Evolutionary conservation across 2,888 invertebrate genomes (phyloP), one percentile per base, ranked within the genome.

Genomic region (Elgonia sp.): DNA sequence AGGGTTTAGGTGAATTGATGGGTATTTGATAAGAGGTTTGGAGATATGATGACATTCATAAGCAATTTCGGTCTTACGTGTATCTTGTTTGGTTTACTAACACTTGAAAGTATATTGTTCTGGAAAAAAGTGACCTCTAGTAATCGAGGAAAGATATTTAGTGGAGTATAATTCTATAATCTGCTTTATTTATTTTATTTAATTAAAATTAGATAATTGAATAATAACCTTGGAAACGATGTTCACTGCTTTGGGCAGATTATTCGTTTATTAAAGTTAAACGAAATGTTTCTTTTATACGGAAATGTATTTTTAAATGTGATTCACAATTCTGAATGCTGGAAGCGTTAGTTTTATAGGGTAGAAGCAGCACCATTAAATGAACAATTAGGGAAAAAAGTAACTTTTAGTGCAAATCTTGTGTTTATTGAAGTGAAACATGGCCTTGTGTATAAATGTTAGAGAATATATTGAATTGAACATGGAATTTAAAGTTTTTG

Each of bases 231-330:
- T 73, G 37, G 29, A 14, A 7, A 16, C 0, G 50, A n/a, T 39
- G 29, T 55, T 14, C 14, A 39, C 12, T 53, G 29, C 10, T 37
- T 72, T 72, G 9, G 37, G 0, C 12, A 3, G 6, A 39, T 72
- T 72, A 46, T 14, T 42, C 18, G 46, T 46, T 9, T 18, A 20
- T 12, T 46, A 18, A 67, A 46, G 46, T 46, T 46, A 16, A 46
- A 46, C 29, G 29, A 46, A 63, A 50, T 63, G 20, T 53, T 76
- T 62, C 50, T 12, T 63, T 76, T 63, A 62, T 62, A 29, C 29
- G 40, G 75, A 75, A 75, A 75, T 62, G 63, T 76, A 76, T 76
- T 60, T 76, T 76, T 76, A 76, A 76, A n/a, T 63, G 39, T 76
- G 76, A 75, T 62, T 75, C 75, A 75, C n/a, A 46, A 21, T 62